These are phyloP conservation scores for Passerina amoena DNA, from an alignment of 2,113 vertebrate genomes.

Conservation along the genomic window DNA sequence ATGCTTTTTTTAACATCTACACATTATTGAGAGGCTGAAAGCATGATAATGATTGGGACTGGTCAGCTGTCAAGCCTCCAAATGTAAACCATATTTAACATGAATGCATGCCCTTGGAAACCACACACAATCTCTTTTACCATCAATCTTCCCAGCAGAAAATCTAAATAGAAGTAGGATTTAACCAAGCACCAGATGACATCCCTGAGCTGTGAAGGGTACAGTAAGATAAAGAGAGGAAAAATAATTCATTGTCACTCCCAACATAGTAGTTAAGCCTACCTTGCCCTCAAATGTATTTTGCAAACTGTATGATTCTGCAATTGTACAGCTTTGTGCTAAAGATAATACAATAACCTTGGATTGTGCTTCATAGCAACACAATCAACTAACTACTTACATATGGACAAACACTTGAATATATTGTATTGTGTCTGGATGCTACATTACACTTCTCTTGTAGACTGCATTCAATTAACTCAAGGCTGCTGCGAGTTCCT, in stretches of 20 bases:
- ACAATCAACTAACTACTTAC: slow-evolving; percentile 40
- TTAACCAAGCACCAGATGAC: neutral
- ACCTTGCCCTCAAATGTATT: neutral
- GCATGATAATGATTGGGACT: neutral
- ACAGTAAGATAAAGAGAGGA: neutral
- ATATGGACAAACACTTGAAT: slow-evolving; percentile 42
- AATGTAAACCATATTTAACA: neutral
- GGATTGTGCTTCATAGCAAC: slow-evolving; percentile 11
- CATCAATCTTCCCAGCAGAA: neutral
- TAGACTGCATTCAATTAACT: slow-evolving; percentile 16
- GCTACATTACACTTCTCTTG: neutral
- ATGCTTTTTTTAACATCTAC: neutral
- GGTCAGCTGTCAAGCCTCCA: neutral
- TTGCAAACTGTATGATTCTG: neutral
- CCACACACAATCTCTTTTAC: neutral
- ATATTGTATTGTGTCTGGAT: neutral
- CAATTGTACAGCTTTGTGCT: neutral
- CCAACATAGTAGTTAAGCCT: neutral
- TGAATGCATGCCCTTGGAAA: slow-evolving; percentile 32
- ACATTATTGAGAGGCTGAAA: neutral
- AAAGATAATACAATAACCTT: slow-evolving; percentile 50
- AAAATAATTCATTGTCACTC: neutral
- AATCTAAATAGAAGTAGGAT: neutral
- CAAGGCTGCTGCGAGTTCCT: slow-evolving; percentile 40
- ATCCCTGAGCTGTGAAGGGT: neutral